Evolutionary conservation across 2,113 vertebrate species (phyloP), one percentile per base, ranked within the genome.

Genomic region (Perca flavescens): DNA sequence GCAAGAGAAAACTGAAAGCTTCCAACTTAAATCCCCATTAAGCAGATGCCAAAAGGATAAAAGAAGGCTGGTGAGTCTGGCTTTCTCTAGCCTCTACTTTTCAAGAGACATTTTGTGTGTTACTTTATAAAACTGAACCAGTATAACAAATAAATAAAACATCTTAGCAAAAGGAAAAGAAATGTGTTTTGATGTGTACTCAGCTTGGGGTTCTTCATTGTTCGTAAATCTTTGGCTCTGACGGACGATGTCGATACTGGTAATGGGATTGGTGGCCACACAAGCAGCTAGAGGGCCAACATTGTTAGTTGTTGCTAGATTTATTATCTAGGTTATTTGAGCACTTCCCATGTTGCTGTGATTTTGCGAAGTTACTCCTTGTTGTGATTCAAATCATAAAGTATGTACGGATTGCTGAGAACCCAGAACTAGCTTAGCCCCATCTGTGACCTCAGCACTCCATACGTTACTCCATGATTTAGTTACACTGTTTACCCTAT

Each of bases 1-100:
- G 71, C 17, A 61, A 53, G 31, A 17, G 34, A 22, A 61, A 74
- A 60, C 21, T 25, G 31, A 61, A 68, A 68, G 61, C 65, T 53
- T 78, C 69, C 61, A 69, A 25, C 65, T 25, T 13, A 69, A 61
- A 16, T 19, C 16, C 31, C 56, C 10, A 3, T 11, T 25, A 58
- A 67, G 49, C 22, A 7, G 53, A 66, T 31, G 17, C 13, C 63
- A 74, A 60, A 46, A 58, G 46, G 46, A 54, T 28, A 58, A 67
- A 61, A 74, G 11, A 6, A 11, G 2, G 56, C 15, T 43, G 13
- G 3, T 17, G 28, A 22, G 46, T 28, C 47, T 15, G 34, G 13
- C 14, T 49, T 36, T 68, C 25, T 56, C 4, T 47, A 2, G 36
- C 19, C 12, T 15, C 16, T 43, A 34, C 31, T 31, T 2, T 21